These are phyloP conservation scores for Ditylenchus weischeri DNA, from an alignment of 2,888 invertebrate species.

Conservation along the genomic window DNA sequence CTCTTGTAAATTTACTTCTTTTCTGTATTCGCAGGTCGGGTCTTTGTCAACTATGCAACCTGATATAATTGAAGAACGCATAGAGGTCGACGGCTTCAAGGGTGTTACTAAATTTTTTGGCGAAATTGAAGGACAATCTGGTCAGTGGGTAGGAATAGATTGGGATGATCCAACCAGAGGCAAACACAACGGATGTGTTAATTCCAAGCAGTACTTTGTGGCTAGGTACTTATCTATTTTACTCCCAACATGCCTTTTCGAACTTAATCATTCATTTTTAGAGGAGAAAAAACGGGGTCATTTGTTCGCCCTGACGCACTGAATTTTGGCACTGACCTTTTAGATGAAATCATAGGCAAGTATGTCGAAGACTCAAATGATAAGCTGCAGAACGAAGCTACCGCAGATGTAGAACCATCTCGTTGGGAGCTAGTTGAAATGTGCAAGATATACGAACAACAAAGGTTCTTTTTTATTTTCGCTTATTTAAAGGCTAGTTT, in stretches of 20 bases:
- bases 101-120: conserved; percentile 25
- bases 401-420: not conserved
- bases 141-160: conserved; percentile 84
- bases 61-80: not conserved
- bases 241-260: not conserved
- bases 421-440: conserved; percentile 27
- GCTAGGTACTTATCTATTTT: conserved; percentile 45
- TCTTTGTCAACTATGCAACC: no score
- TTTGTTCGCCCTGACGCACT: conserved; percentile 81
- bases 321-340: conserved; percentile 70
- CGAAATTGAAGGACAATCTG: conserved; percentile 18
- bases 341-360: conserved; percentile 72
- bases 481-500: not conserved
- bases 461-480: conserved; percentile 9
- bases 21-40: no score
- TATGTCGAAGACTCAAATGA: conserved; percentile 61
- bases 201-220: conserved; percentile 78
- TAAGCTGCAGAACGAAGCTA: not conserved
- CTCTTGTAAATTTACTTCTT: no score
- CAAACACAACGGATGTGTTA: conserved; percentile 79
- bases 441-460: conserved; percentile 16
- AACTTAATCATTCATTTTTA: conserved; percentile 55
- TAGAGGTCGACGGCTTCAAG: conserved; percentile 16
- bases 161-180: conserved; percentile 87
- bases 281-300: conserved; percentile 78